Percentiles rank a stretch among this genome's conserved stretches.
Evolutionary conservation across 2,797 vertebrate genomes (phyloP).

Genomic region (Myotis planiceps): DNA sequence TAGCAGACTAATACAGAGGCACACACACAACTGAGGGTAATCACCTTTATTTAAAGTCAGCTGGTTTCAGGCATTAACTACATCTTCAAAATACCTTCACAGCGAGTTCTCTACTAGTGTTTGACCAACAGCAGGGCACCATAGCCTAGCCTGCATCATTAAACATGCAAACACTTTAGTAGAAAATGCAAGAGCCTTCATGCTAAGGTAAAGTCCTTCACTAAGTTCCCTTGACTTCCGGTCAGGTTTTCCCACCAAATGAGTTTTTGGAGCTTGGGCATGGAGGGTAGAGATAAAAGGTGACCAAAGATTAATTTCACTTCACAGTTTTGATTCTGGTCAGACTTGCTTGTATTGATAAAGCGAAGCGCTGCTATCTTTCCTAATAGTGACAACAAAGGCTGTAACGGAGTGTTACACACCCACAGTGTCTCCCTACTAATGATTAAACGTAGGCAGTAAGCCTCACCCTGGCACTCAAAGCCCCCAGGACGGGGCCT

Average conservation of each 20-base stretch:
- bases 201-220: neutral
- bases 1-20: neutral
- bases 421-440: neutral
- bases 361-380: neutral
- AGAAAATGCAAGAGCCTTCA: neutral
- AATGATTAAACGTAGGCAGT: neutral
- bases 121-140: neutral
- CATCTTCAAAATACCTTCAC: neutral
- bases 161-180: no score
- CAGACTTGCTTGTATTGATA: neutral
- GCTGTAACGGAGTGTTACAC: neutral
- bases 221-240: neutral
- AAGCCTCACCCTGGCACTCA: neutral
- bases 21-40: neutral
- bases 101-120: neutral
- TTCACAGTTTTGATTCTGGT: neutral
- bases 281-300: neutral
- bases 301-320: neutral
- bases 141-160: accelerated
- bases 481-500: neutral
- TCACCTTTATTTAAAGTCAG: neutral
- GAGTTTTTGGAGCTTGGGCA: neutral
- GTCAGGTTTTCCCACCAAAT: neutral
- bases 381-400: neutral
- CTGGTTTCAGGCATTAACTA: no score